Base-by-base conservation (phyloP, 2,797 vertebrate species). In the Microctenopoma lineatum region DNA sequence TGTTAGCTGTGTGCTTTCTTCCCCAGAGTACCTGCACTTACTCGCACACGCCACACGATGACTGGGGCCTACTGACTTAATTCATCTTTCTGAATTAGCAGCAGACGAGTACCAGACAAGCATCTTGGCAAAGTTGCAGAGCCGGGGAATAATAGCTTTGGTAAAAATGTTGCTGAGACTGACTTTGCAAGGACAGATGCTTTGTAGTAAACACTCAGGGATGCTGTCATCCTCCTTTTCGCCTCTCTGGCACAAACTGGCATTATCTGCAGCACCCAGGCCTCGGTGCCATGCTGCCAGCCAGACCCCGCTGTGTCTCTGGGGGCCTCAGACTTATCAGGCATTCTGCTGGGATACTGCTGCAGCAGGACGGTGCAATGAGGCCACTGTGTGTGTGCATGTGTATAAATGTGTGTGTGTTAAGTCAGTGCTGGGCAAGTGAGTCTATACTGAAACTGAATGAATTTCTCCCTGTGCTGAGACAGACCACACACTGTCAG, bases 231-330 rank as follows among this genome's bases (percentile, higher is more conserved):
- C 51, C 65, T 66, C 5, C 62, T 69, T 16, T 52, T 21, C 56
- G 62, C 58, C 26, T 62, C 13, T 69, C 36, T 41, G 54, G 51
- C 45, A 59, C 1, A 59, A 1, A 11, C 18, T 42, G 47, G 34
- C 34, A 81, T 75, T 86, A 91, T 90, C 85, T 77, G 62, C 65
- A 76, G 73, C 78, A 75, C 79, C 73, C 84, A 87, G 68, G 60
- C 70, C 66, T 67, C 16, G n/a, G 48, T 56, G 65, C 60, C 80
- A 70, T 2, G 36, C 80, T 76, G 83, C 75, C 70, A 79, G 80
- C 72, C 78, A 59, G 70, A 54, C 48, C 73, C 75, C 29, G 63
- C 72, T 70, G 76, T 15, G 58, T 77, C 81, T 84, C 74, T 67
- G 58, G 70, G 57, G 79, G 64, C 66, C 67, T 77, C 73, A 62